Evolutionary conservation across 2,113 vertebrate species (phyloP).

Genomic region (Lepidothrix coronata): DNA sequence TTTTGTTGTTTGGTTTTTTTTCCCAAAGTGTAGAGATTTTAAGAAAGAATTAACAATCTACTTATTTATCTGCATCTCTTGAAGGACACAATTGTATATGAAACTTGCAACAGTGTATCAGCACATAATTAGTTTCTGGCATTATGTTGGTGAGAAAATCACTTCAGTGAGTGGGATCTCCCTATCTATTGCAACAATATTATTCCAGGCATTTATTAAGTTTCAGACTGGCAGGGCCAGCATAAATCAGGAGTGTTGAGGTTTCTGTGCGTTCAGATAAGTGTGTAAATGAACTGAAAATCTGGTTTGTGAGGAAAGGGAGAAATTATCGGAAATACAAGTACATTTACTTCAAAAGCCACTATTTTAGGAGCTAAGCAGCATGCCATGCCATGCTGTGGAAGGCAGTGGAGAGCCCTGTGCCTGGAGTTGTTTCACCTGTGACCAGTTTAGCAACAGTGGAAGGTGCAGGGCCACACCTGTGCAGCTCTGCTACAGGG

Average conservation of each 20-base stretch:
- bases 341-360: not conserved
- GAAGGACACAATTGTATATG: not conserved
- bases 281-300: not conserved
- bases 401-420: accelerated
- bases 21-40: not conserved
- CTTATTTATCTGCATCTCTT: not conserved
- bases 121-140: not conserved
- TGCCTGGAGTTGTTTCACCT: not conserved
- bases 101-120: not conserved
- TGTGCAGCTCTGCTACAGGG: not conserved
- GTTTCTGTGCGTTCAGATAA: not conserved
- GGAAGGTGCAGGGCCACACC: not conserved
- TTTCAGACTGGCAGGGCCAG: not conserved
- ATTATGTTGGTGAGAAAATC: not conserved
- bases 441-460: not conserved
- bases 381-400: not conserved
- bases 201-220: not conserved
- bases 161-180: not conserved
- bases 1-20: not conserved
- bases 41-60: not conserved
- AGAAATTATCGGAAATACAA: not conserved
- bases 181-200: not conserved
- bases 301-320: not conserved
- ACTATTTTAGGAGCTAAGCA: not conserved
- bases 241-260: not conserved